phyloP scores from a whole-genome alignment of 2,888 invertebrate genomes.

The Pammene fasciana region DNA sequence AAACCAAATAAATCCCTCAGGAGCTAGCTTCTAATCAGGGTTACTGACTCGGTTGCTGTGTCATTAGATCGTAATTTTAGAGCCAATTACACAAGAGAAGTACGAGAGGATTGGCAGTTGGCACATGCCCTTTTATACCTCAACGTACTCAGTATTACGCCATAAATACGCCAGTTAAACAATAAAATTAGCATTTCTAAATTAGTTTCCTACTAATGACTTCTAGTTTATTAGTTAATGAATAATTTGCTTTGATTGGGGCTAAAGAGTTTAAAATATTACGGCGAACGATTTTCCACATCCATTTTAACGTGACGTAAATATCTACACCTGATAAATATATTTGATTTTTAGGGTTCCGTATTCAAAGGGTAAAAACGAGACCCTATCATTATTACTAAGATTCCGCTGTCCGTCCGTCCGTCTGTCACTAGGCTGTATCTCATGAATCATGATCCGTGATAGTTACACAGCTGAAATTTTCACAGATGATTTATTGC shows the following conservation, averaged over 20 bases:
- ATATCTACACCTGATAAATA: neutral
- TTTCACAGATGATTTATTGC: too few relatives aligned
- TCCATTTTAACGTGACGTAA: neutral
- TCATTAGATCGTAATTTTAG: neutral
- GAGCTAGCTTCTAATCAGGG: too few relatives aligned
- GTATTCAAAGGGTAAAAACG: too few relatives aligned
- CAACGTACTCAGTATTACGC: slow-evolving; percentile 23
- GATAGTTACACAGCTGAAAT: too few relatives aligned
- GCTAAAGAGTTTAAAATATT: slow-evolving; percentile 14
- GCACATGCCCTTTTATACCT: slow-evolving; percentile 30
- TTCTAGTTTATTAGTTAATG: slow-evolving; percentile 39
- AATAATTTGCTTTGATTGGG: slow-evolving; percentile 36
- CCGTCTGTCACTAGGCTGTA: too few relatives aligned
- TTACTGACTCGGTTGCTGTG: too few relatives aligned
- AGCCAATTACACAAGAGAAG: slow-evolving; percentile 5
- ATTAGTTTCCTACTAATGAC: slow-evolving; percentile 41
- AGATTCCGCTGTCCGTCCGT: too few relatives aligned
- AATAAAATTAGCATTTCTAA: slow-evolving; percentile 42
- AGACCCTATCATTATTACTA: too few relatives aligned
- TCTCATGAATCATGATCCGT: too few relatives aligned
- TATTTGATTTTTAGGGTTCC: too few relatives aligned
- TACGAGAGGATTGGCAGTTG: slow-evolving; percentile 5
- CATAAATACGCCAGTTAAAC: slow-evolving; percentile 35
- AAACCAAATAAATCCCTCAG: too few relatives aligned
- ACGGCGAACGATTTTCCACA: slow-evolving; percentile 1